phyloP scores from a whole-genome alignment of 1,140 invertebrate species.

The Lordiphosa collinella region DNA sequence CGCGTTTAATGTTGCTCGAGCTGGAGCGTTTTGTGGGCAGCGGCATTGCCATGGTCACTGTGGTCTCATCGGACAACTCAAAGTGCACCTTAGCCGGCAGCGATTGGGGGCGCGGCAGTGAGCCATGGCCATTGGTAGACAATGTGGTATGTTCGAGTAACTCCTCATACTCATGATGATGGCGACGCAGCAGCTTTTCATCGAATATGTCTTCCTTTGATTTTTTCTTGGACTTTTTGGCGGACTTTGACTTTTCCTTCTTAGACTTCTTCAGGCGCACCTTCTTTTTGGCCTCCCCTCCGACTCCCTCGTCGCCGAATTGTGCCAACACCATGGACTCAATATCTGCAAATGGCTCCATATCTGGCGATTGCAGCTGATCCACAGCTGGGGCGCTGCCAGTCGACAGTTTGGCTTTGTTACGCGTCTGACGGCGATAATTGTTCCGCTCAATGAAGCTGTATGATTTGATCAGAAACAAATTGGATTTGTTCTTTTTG shows the following conservation, averaged over 20 bases:
- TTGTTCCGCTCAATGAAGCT: conserved; percentile 46
- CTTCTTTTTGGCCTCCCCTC: conserved; percentile 8
- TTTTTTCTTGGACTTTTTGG: conserved; percentile 16
- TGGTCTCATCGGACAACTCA: background rate
- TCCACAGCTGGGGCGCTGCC: conserved; percentile 1
- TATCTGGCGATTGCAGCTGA: conserved; percentile 22
- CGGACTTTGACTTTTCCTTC: conserved; percentile 20
- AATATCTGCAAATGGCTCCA: conserved; percentile 34
- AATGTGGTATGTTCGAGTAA: conserved; percentile 2
- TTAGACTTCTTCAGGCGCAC: conserved; percentile 20
- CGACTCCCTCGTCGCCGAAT: conserved; percentile 2
- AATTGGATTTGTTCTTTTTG: conserved; percentile 60
- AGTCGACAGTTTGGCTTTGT: conserved; percentile 4
- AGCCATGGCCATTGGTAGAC: background rate
- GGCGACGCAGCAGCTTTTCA: background rate
- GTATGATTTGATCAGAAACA: conserved; percentile 62
- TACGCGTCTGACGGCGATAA: background rate
- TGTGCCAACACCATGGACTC: conserved; percentile 21
- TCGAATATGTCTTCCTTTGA: conserved; percentile 7
- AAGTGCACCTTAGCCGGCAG: conserved; percentile 46
- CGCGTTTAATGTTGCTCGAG: conserved; percentile 32
- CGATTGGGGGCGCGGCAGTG: conserved; percentile 43
- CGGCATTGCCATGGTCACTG: background rate
- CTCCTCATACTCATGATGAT: conserved; percentile 31
- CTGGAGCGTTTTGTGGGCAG: conserved; percentile 11